Evolutionary conservation across 2,888 invertebrate species (phyloP), one percentile per base, ranked within the genome.

Genomic region (Amiota mariae): DNA sequence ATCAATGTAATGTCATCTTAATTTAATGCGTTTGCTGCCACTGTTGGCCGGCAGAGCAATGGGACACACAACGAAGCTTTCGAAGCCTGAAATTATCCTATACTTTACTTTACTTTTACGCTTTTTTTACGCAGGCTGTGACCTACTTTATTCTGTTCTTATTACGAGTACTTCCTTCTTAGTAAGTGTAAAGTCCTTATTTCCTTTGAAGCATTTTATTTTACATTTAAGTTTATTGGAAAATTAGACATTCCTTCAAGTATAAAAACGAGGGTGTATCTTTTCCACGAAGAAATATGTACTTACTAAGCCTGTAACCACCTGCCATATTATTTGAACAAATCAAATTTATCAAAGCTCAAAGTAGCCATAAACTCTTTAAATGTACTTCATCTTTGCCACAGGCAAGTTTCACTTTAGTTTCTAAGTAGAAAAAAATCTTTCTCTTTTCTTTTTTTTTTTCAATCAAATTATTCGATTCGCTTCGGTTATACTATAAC

Each of bases 1-100:
- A 73, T 75, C 76, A 76, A 57, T 72, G 74, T 49, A 49, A 18
- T 75, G 67, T 74, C 77, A 77, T 76, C 72, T 73, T 59, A 73
- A 80, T 76, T 73, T 76, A 76, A 73, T 72, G 67, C 51, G 67
- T 49, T 73, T 59, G 20, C 24, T 36, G 6, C 36, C 36, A 36
- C 36, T 36, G 36, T 36, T 6, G 36, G 36, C 36, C 36, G 36
- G 6, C 36, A 6, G 6, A 36, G 6, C 36, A 2, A 36, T 36
- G 6, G 36, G 8, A n/a, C 54, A 63, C n/a, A 70, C 57, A 51
- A 46, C 20, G 10, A 61, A 15, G 18, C 20, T 1, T 24, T 13
- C 67, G 59, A 10, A 36, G 70, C 75, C 67, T 61, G 73, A 68
- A 75, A 75, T 61, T 71, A 75, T 75, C 71, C 78, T 78, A 78